Conservation (phyloP, 2,113 vertebrate genomes). For the Thalassarche chlororhynchos region DNA sequence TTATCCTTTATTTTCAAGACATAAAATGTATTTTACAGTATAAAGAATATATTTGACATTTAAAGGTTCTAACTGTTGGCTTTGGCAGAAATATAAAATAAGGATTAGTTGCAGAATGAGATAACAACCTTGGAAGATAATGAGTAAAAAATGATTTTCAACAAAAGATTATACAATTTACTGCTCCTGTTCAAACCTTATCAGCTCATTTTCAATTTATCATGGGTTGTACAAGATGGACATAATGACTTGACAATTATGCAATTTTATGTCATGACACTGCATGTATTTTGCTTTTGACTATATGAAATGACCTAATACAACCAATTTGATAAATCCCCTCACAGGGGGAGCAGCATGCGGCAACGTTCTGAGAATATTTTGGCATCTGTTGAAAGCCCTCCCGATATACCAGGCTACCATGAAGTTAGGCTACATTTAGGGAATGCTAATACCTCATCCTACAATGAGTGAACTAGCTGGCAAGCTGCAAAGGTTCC, state of each 20-base stretch:
- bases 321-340: background rate
- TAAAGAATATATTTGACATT: background rate
- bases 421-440: background rate
- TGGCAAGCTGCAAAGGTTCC: background rate
- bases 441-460: background rate
- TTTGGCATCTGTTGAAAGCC: background rate
- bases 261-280: background rate
- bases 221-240: background rate
- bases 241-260: background rate
- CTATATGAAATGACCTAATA: background rate
- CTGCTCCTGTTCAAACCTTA: background rate
- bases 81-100: background rate
- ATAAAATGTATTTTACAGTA: background rate
- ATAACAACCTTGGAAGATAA: background rate
- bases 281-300: background rate
- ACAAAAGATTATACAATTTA: background rate
- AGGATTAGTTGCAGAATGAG: background rate
- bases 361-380: rapidly evolving
- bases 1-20: background rate
- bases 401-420: background rate
- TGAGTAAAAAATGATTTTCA: background rate
- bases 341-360: background rate
- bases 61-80: background rate
- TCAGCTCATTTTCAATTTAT: background rate
- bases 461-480: background rate